These are phyloP conservation scores for Meloidogyne chitwoodi DNA, from an alignment of 1,140 invertebrate species.

Conservation along the genomic window DNA sequence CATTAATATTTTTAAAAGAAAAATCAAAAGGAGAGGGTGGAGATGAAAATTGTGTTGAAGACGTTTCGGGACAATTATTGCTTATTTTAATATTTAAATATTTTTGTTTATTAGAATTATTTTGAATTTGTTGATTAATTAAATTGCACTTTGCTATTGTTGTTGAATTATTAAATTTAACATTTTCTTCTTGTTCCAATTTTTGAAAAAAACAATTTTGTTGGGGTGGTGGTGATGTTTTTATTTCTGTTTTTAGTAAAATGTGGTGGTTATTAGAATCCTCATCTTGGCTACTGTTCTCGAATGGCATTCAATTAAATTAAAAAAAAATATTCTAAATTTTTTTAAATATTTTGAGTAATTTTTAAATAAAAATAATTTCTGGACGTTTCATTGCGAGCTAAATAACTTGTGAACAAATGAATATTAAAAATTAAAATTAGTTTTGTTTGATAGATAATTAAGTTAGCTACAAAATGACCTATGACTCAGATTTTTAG, in stretches of 20 bases:
- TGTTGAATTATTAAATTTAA: neutral
- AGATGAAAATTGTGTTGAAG: too few species aligned
- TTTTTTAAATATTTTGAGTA: neutral
- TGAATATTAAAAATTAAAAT: too few species aligned
- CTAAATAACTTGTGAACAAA: too few species aligned
- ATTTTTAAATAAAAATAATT: neutral
- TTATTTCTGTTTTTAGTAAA: neutral
- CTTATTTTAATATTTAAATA: neutral
- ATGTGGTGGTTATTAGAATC: neutral
- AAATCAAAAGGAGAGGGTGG: too few species aligned
- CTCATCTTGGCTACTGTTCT: neutral
- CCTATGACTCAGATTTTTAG: neutral
- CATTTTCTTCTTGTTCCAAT: neutral
- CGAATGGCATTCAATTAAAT: neutral
- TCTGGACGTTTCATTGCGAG: neutral
- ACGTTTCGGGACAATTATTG: too few species aligned
- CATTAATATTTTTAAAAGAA: neutral
- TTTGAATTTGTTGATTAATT: too few species aligned
- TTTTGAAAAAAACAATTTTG: neutral
- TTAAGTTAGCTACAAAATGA: neutral
- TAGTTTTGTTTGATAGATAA: neutral
- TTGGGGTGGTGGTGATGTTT: neutral
- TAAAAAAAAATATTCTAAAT: neutral
- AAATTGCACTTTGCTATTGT: too few species aligned
- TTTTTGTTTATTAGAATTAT: neutral